Percentiles rank a stretch among this genome's conserved stretches.
phyloP scores from a whole-genome alignment of 1,140 invertebrate genomes.

The Drosophila mauritiana region DNA sequence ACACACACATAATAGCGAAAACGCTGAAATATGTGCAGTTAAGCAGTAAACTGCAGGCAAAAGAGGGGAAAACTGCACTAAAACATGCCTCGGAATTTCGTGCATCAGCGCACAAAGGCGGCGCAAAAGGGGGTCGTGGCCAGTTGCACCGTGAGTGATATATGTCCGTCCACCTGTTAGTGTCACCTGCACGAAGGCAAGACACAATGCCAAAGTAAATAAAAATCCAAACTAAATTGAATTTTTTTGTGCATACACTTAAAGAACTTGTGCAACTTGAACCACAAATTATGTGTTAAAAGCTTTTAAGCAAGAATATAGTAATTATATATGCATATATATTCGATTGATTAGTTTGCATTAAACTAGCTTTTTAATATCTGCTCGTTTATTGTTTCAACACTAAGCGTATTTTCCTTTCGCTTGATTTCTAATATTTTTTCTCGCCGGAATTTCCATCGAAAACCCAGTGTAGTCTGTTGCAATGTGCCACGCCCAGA shows the following conservation, averaged over 20 bases:
- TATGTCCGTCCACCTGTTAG: conserved; percentile 42
- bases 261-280: neutral
- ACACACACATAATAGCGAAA: conserved; percentile 21
- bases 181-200: conserved; percentile 7
- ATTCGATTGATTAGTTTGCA: too few relatives aligned
- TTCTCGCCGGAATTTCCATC: neutral
- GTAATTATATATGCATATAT: too few relatives aligned
- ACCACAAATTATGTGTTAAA: neutral
- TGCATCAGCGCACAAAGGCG: conserved; percentile 36
- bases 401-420: too few relatives aligned
- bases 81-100: conserved; percentile 29
- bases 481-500: conserved; percentile 38
- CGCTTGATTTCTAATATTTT: too few relatives aligned
- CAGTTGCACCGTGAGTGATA: conserved; percentile 43
- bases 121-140: neutral
- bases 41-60: conserved; percentile 22
- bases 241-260: conserved; percentile 55
- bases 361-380: too few relatives aligned
- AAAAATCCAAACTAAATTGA: conserved; percentile 68
- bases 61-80: neutral
- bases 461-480: neutral
- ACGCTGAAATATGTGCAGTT: conserved; percentile 45
- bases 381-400: too few relatives aligned
- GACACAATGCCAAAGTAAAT: conserved; percentile 57
- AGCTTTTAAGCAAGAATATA: too few relatives aligned